These are phyloP conservation scores for Cynodonichthys magdalenae DNA, from an alignment of 2,797 vertebrate genomes.

Conservation along the genomic window DNA sequence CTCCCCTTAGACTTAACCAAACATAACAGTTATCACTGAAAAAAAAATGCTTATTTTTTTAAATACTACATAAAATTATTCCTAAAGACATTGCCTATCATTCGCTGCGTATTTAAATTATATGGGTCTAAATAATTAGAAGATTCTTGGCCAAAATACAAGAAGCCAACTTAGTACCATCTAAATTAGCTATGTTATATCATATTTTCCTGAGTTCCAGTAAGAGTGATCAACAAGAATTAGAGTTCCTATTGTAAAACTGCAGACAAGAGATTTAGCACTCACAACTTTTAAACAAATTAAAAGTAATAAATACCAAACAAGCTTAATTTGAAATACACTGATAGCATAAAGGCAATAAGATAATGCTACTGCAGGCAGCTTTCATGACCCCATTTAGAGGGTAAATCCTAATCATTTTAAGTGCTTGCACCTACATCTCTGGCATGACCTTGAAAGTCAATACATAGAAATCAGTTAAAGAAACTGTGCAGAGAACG, in stretches of 20 bases:
- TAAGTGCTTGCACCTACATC: slow-evolving; percentile 52
- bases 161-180: not conserved
- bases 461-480: slow-evolving; percentile 26
- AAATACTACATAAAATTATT: not conserved
- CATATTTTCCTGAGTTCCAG: not conserved
- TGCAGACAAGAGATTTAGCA: slow-evolving; percentile 18
- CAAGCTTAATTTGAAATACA: slow-evolving; percentile 25
- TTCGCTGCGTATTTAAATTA: not conserved
- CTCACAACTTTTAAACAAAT: slow-evolving; percentile 22
- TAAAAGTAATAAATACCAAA: slow-evolving; percentile 23
- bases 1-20: not conserved
- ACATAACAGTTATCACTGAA: not conserved
- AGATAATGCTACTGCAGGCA: slow-evolving; percentile 28
- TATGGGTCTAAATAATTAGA: not conserved
- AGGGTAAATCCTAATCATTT: slow-evolving; percentile 54
- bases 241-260: slow-evolving; percentile 3
- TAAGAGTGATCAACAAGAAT: slow-evolving; percentile 12
- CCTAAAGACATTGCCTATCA: not conserved
- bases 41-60: not conserved
- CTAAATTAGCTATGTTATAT: not conserved
- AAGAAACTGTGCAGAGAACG: not conserved
- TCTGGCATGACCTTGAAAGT: slow-evolving; percentile 43
- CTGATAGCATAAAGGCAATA: slow-evolving; percentile 22
- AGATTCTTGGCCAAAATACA: not conserved
- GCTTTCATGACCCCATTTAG: slow-evolving; percentile 38